Evolutionary conservation across 1,140 invertebrate species (phyloP).

Genomic region (Venturia canescens): DNA sequence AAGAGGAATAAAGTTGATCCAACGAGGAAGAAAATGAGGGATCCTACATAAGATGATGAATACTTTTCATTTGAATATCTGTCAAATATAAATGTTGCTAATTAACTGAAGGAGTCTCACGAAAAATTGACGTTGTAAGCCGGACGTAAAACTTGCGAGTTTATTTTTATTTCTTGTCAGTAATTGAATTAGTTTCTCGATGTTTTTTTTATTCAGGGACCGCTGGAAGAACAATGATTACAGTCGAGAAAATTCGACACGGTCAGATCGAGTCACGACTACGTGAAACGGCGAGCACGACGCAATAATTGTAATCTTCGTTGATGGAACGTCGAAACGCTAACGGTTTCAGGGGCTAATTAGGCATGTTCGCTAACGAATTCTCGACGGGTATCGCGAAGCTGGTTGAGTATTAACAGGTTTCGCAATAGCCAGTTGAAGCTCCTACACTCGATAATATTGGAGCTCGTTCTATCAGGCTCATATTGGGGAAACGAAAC

Average conservation of each 20-base stretch:
- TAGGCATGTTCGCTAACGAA: conserved; percentile 33
- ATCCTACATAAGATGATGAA: too few species aligned
- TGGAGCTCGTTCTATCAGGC: not conserved
- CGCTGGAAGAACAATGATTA: not conserved
- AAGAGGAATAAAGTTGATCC: too few species aligned
- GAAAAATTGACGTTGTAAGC: too few species aligned
- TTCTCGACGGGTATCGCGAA: conserved; percentile 22
- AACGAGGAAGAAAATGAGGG: too few species aligned
- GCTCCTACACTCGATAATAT: conserved; percentile 20
- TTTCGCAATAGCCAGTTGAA: not conserved
- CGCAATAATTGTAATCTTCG: conserved; percentile 33
- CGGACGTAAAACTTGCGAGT: not conserved
- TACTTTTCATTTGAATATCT: too few species aligned
- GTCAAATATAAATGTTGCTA: too few species aligned
- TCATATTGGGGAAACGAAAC: conserved; percentile 29
- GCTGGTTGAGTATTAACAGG: conserved; percentile 13
- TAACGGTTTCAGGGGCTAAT: conserved; percentile 28
- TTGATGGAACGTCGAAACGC: conserved; percentile 22
- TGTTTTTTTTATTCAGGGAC: not conserved
- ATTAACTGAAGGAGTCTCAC: too few species aligned
- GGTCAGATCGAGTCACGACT: conserved; percentile 3
- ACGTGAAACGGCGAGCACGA: not conserved
- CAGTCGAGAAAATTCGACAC: not conserved
- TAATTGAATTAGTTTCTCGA: conserved; percentile 7
- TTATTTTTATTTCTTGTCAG: not conserved